A percentile compares a stretch with the other conserved stretches of the same genome.
Evolutionary conservation across 2,113 vertebrate genomes (phyloP).

Genomic region (Callithrix jacchus): DNA sequence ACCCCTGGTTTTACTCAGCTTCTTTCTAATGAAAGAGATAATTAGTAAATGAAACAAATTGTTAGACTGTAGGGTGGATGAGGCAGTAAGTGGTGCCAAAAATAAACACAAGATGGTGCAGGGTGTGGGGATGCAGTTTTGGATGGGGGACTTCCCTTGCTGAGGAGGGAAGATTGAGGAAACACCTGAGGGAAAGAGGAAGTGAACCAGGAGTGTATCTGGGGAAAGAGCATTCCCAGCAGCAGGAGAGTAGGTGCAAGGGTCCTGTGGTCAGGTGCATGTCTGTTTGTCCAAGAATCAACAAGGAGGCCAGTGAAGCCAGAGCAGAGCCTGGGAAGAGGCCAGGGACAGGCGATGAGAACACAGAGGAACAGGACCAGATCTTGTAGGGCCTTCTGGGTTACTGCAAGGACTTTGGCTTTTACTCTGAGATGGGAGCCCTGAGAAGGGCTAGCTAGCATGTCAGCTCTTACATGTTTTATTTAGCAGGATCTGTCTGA

Average conservation of each 20-base stretch:
- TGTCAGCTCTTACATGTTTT: background rate
- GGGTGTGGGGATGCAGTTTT: background rate
- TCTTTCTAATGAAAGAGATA: too few species aligned
- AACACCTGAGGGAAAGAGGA: background rate
- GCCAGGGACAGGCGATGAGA: too few species aligned
- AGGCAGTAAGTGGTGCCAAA: background rate
- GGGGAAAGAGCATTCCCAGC: background rate
- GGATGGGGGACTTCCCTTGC: background rate
- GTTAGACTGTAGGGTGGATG: background rate
- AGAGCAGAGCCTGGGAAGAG: too few species aligned
- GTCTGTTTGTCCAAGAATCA: background rate
- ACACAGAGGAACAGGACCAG: background rate
- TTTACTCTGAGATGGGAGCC: background rate
- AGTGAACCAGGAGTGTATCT: background rate
- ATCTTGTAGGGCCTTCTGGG: background rate
- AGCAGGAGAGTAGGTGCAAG: background rate
- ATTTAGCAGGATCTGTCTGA: background rate
- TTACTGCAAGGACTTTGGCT: background rate
- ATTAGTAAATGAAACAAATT: background rate
- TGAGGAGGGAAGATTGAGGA: too few species aligned
- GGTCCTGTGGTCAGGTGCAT: background rate
- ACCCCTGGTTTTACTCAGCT: background rate
- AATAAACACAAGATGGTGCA: background rate
- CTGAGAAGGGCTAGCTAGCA: background rate
- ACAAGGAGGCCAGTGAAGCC: background rate